Conservation (phyloP, 2,797 vertebrate species). For the Fistularia commersonii region DNA sequence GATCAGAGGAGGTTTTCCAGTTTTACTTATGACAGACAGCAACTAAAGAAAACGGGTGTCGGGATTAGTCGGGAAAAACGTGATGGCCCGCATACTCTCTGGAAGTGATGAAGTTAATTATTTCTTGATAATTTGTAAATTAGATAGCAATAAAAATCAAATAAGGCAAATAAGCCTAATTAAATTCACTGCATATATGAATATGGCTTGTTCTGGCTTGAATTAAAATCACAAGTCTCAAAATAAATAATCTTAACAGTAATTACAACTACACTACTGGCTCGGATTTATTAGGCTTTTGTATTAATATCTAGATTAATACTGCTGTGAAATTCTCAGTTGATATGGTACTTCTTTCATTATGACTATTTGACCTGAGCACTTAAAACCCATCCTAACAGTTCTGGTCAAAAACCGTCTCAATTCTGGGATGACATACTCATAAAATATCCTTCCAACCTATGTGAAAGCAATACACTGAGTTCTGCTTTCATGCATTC, state of each 20-base stretch:
- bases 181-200: constrained; percentile 5
- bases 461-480: constrained; percentile 20
- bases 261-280: not conserved
- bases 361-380: constrained; percentile 32
- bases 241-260: constrained; percentile 1
- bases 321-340: constrained; percentile 16
- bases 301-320: constrained; percentile 7
- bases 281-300: constrained; percentile 6
- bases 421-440: constrained; percentile 26
- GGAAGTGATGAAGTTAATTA: not conserved
- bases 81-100: not conserved
- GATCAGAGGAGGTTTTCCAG: constrained; percentile 57
- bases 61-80: not conserved
- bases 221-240: not conserved
- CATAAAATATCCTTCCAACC: constrained; percentile 19
- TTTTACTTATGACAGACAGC: constrained; percentile 29
- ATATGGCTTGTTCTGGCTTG: constrained; percentile 29
- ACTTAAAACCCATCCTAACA: constrained; percentile 20
- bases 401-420: constrained; percentile 15
- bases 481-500: constrained; percentile 20
- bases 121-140: constrained; percentile 4
- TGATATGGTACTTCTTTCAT: constrained; percentile 17
- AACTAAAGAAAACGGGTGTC: constrained; percentile 4
- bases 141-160: not conserved
- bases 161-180: not conserved